These are phyloP conservation scores for Carollia perspicillata DNA, from an alignment of 2,113 vertebrate species.

Conservation along the genomic window DNA sequence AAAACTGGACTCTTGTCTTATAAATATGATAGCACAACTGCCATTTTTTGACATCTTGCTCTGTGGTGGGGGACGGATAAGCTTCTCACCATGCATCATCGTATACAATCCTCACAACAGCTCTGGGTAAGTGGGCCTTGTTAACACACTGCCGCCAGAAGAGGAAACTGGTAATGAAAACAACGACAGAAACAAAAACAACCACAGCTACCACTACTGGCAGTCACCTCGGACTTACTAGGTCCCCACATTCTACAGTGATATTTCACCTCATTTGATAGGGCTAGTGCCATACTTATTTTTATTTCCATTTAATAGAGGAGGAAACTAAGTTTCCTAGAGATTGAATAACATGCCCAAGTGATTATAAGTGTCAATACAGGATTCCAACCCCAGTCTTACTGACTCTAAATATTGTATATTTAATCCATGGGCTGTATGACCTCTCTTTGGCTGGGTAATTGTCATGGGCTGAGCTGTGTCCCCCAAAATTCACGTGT, in stretches of 20 bases:
- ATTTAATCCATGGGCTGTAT: background rate
- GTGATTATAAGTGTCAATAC: background rate
- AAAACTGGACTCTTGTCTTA: background rate
- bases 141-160: background rate
- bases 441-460: background rate
- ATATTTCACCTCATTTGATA: background rate
- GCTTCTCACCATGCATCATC: fast-evolving
- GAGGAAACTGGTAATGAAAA: background rate
- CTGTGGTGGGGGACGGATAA: fast-evolving
- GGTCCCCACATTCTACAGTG: background rate
- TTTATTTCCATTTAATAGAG: background rate
- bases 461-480: background rate
- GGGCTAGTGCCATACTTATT: background rate
- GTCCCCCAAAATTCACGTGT: background rate
- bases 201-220: background rate
- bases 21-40: background rate
- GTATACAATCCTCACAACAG: too few relatives aligned
- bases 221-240: too few relatives aligned
- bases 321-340: background rate
- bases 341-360: background rate
- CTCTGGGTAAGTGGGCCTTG: background rate
- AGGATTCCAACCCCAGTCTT: background rate
- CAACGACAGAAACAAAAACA: background rate
- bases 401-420: background rate
- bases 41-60: background rate